Evolutionary conservation across 2,888 invertebrate species (phyloP).

Genomic region (Perizoma flavofasciatum): DNA sequence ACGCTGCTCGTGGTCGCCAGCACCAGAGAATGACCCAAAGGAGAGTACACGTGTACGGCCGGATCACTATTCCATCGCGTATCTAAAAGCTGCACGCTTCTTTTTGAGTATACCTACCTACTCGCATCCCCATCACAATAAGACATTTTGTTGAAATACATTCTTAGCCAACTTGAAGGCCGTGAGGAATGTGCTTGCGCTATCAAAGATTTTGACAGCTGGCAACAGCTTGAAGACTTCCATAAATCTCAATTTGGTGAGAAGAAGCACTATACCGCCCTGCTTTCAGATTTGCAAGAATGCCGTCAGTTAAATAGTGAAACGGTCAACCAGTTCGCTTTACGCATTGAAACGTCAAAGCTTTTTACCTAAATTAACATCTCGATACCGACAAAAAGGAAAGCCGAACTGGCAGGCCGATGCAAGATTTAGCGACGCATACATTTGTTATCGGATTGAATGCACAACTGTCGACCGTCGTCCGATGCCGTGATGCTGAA

Average conservation of each 20-base stretch:
- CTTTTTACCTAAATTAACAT: too few species aligned
- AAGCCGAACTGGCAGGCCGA: background rate
- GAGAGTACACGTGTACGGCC: too few species aligned
- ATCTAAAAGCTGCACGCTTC: too few species aligned
- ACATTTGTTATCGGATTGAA: background rate
- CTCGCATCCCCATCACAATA: too few species aligned
- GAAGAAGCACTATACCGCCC: background rate
- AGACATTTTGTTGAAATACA: too few species aligned
- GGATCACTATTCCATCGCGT: too few species aligned
- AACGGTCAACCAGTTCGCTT: background rate
- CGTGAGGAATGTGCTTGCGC: background rate
- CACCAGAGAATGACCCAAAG: too few species aligned
- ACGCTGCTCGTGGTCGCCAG: too few species aligned
- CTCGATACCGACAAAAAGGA: background rate
- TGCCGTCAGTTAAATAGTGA: slow-evolving; percentile 16
- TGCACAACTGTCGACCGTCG: background rate
- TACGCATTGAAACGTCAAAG: background rate
- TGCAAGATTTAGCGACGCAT: background rate
- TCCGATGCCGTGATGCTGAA: background rate
- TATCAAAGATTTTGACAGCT: slow-evolving; percentile 49
- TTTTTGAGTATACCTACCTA: too few species aligned
- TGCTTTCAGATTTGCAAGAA: background rate
- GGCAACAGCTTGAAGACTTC: slow-evolving; percentile 12
- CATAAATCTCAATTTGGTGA: slow-evolving; percentile 1
- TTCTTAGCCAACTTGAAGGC: background rate